These are phyloP conservation scores for Bombus confusus DNA, from an alignment of 1,140 invertebrate species.

Conservation along the genomic window DNA sequence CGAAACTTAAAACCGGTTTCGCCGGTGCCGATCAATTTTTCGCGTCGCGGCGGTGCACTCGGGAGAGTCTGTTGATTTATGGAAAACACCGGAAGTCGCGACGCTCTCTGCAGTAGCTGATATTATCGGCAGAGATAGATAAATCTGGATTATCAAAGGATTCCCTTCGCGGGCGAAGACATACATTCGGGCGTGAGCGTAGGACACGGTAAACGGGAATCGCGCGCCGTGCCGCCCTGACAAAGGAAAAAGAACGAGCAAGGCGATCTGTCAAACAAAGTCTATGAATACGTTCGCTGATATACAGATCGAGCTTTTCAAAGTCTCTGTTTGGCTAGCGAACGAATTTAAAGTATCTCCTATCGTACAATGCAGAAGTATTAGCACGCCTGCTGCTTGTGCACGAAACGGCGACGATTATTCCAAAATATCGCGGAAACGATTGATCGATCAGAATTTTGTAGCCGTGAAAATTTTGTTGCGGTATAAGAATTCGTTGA, in stretches of 20 bases:
- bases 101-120: slow-evolving; percentile 22
- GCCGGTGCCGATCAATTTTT: slow-evolving; percentile 61
- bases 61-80: slow-evolving; percentile 36
- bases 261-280: slow-evolving; percentile 31
- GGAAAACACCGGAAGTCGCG: slow-evolving; percentile 33
- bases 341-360: not conserved
- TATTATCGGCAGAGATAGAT: slow-evolving; percentile 49
- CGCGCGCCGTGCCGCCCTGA: not conserved
- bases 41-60: slow-evolving; percentile 6
- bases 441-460: no score
- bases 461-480: no score
- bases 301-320: not conserved
- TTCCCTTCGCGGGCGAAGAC: slow-evolving; percentile 36
- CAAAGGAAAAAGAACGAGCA: not conserved
- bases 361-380: no score
- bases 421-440: no score
- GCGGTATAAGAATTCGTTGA: no score
- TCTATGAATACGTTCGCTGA: slow-evolving; percentile 6
- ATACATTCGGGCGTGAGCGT: not conserved
- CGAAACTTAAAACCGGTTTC: slow-evolving; percentile 56
- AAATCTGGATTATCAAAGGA: slow-evolving; percentile 53
- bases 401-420: no score
- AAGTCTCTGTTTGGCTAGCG: no score
- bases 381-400: no score
- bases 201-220: slow-evolving; percentile 15